Evolutionary conservation across 2,888 invertebrate genomes (phyloP).

Genomic region (Belgica antarctica): DNA sequence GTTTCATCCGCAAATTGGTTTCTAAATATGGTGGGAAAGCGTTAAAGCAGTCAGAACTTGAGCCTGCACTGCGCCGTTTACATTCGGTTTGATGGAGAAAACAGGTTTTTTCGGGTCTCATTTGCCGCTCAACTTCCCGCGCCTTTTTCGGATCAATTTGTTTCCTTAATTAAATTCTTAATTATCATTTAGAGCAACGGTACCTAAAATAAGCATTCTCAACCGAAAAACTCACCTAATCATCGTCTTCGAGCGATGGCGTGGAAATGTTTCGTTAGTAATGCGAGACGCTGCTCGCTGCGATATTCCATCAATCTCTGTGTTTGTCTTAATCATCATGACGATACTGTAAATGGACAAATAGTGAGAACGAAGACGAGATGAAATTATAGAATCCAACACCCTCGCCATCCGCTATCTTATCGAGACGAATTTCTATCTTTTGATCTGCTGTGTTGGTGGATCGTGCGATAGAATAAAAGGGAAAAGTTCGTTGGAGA

Average conservation of each 20-base stretch:
- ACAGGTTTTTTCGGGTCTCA: slow-evolving; percentile 1
- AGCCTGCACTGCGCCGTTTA: background rate
- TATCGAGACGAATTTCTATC: slow-evolving; percentile 9
- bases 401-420: slow-evolving; percentile 5
- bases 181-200: slow-evolving; percentile 1
- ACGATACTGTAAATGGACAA: background rate
- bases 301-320: slow-evolving; percentile 23
- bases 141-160: background rate
- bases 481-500: slow-evolving; percentile 27
- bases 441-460: slow-evolving; percentile 37
- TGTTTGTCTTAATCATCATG: slow-evolving; percentile 4
- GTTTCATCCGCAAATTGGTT: background rate
- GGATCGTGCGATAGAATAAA: background rate
- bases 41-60: background rate
- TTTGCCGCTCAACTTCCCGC: background rate
- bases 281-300: slow-evolving; percentile 19
- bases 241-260: background rate
- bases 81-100: background rate
- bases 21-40: slow-evolving; percentile 1
- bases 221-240: background rate
- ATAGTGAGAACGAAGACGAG: slow-evolving; percentile 18
- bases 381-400: slow-evolving; percentile 7
- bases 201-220: no score
- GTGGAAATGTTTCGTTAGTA: background rate
- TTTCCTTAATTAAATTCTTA: slow-evolving; percentile 3